These are phyloP conservation scores for Napeogenes sylphis DNA, from an alignment of 2,888 invertebrate species.

Conservation along the genomic window DNA sequence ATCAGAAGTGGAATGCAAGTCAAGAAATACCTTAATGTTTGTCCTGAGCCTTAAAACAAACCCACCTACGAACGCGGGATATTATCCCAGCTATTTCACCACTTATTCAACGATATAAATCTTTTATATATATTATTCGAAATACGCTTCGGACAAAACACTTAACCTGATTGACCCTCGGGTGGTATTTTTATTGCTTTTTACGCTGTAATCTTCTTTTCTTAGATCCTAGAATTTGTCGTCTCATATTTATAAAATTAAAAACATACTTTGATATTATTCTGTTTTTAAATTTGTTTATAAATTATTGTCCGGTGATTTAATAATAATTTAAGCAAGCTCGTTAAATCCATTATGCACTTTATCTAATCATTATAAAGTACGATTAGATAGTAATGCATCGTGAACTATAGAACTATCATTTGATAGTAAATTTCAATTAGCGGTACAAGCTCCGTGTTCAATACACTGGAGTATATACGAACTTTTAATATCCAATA, in stretches of 20 bases:
- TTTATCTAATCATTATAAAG: too few relatives aligned
- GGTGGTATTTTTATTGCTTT: conserved; percentile 66
- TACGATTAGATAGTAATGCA: too few relatives aligned
- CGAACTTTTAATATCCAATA: conserved; percentile 1
- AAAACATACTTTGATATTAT: too few relatives aligned
- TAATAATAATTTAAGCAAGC: too few relatives aligned
- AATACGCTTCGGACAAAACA: conserved; percentile 58
- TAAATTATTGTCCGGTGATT: too few relatives aligned
- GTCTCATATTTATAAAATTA: too few relatives aligned
- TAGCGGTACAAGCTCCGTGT: too few relatives aligned
- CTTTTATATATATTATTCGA: conserved; percentile 57
- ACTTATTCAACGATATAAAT: conserved; percentile 53
- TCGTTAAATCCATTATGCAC: too few relatives aligned
- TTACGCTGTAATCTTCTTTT: conserved; percentile 35
- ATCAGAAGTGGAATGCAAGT: conserved; percentile 27
- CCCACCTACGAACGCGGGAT: conserved; percentile 33
- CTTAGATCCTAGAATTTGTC: background rate
- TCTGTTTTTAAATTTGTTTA: too few relatives aligned
- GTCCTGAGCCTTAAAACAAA: conserved; percentile 24
- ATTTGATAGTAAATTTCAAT: too few relatives aligned
- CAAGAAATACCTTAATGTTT: conserved; percentile 27
- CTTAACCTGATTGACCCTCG: conserved; percentile 68
- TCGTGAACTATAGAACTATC: too few relatives aligned
- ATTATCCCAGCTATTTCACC: conserved; percentile 57
- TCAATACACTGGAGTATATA: too few relatives aligned